Base-by-base conservation (phyloP, 1,140 invertebrate species). In the Phymorhynchus buccinoides region DNA sequence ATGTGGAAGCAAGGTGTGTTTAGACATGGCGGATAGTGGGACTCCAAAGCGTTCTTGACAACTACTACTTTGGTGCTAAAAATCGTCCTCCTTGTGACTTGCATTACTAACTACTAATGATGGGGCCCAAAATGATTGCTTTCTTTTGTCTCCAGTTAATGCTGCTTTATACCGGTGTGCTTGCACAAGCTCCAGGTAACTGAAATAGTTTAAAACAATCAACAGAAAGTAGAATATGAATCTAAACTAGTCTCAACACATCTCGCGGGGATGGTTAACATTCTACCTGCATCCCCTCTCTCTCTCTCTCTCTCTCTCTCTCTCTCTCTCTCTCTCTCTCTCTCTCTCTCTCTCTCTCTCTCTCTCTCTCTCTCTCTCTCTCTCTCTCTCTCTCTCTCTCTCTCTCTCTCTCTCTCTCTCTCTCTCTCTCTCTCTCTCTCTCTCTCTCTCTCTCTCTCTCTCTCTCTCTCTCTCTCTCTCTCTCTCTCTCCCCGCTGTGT, bases 11-110 rank as follows among this genome's bases (percentile, higher is more conserved):
- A 6, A 37, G 22, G 0, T 27, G 12, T 79, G 77, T 79, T 79
- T 79, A 79, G 81, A 83, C 62, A 83, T 83, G 81, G 81, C 81
- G 56, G 81, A 83, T 16, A 56, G 22, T 83, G 27, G 30, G n/a
- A 83, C 39, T 32, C 37, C 27, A 37, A 4, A 30, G 80, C 80
- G 80, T 81, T 66, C 80, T 81, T 81, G 80, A 66, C 80, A 39
- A 81, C 80, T 66, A 81, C 80, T 66, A 35, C 14, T 75, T 75
- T 41, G 27, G 16, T 22, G 73, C 14, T 7, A 30, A 37, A 3
- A 7, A 37, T 35, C 44, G n/a, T 39, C n/a, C 27, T 44, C 44
- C 32, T 12, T 6, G 16, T 66, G 9, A 27, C 22, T 27, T 4
- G n/a, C 9, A 35, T 16, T 9, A 35, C 18, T 12, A 35, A 35